These are phyloP conservation scores for Paramisgurnus dabryanus DNA, from an alignment of 2,113 vertebrate species.

Conservation along the genomic window DNA sequence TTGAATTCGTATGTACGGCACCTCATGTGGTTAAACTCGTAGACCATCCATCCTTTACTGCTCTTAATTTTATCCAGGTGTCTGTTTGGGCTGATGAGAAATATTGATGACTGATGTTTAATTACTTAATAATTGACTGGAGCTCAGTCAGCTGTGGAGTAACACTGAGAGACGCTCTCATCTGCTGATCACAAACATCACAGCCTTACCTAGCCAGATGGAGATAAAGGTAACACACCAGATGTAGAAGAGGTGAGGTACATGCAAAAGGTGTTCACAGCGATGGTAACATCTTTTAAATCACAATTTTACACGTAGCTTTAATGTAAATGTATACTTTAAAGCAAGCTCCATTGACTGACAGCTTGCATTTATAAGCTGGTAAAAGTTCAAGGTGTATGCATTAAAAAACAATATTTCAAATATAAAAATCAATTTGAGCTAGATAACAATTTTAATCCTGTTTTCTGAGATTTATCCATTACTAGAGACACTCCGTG, in stretches of 20 bases:
- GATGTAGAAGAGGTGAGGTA: constrained; percentile 5
- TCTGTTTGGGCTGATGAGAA: constrained; percentile 46
- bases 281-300: neutral
- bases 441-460: neutral
- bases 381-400: no score
- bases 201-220: constrained; percentile 8
- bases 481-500: neutral
- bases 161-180: constrained; percentile 18
- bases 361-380: neutral
- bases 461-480: neutral
- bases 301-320: neutral
- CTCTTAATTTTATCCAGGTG: constrained; percentile 54
- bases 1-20: constrained; percentile 60
- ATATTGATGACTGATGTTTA: constrained; percentile 48
- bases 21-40: constrained; percentile 65
- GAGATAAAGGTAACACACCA: constrained; percentile 19
- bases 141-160: constrained; percentile 19
- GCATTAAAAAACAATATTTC: no score
- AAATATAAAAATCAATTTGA: no score
- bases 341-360: neutral
- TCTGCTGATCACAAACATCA: constrained; percentile 30
- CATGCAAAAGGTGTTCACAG: neutral
- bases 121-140: constrained; percentile 48
- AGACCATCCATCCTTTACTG: constrained; percentile 62
- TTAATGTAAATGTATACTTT: neutral